Percentiles rank a stretch among this genome's conserved stretches.
Evolutionary conservation across 35 echinoderm and acorn worm genomes (phyloP).

Genomic region (Heliocidaris erythrogramma): DNA sequence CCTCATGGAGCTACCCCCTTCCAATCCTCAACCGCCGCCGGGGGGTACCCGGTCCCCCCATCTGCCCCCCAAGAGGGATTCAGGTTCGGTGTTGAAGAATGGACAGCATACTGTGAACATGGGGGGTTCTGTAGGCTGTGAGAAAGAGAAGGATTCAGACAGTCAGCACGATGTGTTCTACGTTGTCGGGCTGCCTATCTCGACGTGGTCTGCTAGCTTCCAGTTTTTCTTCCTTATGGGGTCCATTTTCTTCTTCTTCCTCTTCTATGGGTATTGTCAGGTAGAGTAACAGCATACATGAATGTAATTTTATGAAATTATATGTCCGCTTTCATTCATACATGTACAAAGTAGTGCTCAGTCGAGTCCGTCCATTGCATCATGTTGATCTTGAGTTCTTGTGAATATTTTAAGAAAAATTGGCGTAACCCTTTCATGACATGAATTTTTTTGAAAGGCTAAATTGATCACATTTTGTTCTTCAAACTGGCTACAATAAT

Average conservation of each 20-base stretch:
- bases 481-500: too few relatives aligned
- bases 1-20: background rate
- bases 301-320: background rate
- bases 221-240: constrained; percentile 72
- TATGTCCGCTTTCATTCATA: too few relatives aligned
- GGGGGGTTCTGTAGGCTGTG: background rate
- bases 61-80: background rate
- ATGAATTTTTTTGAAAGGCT: too few relatives aligned
- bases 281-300: constrained; percentile 45
- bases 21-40: background rate
- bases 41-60: background rate
- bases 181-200: constrained; percentile 55
- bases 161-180: constrained; percentile 4
- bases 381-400: too few relatives aligned
- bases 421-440: too few relatives aligned
- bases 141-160: background rate
- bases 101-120: background rate
- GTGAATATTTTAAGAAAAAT: too few relatives aligned
- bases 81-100: background rate
- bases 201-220: constrained; percentile 50
- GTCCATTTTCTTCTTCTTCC: constrained; percentile 88
- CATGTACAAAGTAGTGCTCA: background rate
- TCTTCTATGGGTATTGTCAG: constrained; percentile 95
- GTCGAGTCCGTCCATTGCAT: background rate
- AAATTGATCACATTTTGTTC: too few relatives aligned